Percentiles rank a stretch among this genome's conserved stretches.
phyloP scores from a whole-genome alignment of 1,140 invertebrate genomes.

The Zaprionus ornatus region DNA sequence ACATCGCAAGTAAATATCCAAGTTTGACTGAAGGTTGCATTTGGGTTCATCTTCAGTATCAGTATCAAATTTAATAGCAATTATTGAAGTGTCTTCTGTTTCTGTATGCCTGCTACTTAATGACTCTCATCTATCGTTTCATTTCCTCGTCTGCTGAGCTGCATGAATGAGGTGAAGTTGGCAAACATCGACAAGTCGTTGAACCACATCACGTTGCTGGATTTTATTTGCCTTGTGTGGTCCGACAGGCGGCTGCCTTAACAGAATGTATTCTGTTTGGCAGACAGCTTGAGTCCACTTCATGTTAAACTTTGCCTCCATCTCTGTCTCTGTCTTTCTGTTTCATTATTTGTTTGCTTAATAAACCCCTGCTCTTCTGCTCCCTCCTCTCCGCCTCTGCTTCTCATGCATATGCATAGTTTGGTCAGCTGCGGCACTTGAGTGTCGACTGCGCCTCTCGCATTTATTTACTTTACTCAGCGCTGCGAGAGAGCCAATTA shows the following conservation, averaged over 20 bases:
- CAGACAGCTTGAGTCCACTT: constrained; percentile 38
- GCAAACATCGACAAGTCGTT: constrained; percentile 17
- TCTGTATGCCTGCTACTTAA: not conserved
- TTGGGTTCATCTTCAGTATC: not conserved
- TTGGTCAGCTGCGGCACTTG: constrained; percentile 38
- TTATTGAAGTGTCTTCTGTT: not conserved
- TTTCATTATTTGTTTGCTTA: constrained; percentile 40
- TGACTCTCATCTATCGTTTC: not conserved
- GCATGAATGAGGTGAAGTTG: not conserved
- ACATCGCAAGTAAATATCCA: not conserved
- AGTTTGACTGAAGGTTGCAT: not conserved
- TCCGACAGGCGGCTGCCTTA: not conserved
- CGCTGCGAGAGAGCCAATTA: constrained; percentile 46
- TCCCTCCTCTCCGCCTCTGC: too few relatives aligned
- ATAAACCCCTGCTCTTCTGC: constrained; percentile 11
- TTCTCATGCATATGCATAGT: constrained; percentile 29
- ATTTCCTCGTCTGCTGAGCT: not conserved
- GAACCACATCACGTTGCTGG: constrained; percentile 31
- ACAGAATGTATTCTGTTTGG: constrained; percentile 8
- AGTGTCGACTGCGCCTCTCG: constrained; percentile 18
- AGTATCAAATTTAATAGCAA: not conserved
- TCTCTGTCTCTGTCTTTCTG: not conserved
- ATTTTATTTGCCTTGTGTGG: constrained; percentile 33
- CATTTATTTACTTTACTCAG: constrained; percentile 43
- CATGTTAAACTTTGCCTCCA: constrained; percentile 5